Evolutionary conservation across 2,797 vertebrate genomes (phyloP).

Genomic region (Clarias laeviceps): DNA sequence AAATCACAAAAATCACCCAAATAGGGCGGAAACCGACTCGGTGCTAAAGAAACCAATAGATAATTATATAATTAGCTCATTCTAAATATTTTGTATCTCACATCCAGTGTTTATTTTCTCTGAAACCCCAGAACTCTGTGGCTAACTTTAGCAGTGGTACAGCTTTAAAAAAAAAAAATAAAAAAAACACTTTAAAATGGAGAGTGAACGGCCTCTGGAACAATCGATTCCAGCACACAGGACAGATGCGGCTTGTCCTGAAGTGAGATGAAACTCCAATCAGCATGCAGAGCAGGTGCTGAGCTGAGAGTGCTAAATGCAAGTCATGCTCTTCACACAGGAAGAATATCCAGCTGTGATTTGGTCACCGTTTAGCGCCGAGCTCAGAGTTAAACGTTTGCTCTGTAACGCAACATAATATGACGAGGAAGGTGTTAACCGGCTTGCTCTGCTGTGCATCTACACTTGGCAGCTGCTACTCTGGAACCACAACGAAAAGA

Average conservation of each 20-base stretch:
- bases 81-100: not conserved
- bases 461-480: not conserved
- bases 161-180: not conserved
- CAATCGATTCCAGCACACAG: not conserved
- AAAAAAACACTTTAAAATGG: not conserved
- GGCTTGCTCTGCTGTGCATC: not conserved
- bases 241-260: not conserved
- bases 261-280: conserved; percentile 8
- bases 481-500: not conserved
- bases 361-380: conserved; percentile 12
- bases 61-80: not conserved
- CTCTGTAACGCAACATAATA: not conserved
- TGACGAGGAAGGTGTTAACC: conserved; percentile 12
- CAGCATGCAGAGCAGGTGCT: conserved; percentile 40
- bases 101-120: not conserved
- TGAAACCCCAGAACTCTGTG: not conserved
- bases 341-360: conserved; percentile 42
- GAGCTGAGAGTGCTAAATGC: conserved; percentile 31
- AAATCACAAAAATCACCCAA: not conserved
- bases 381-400: conserved; percentile 19
- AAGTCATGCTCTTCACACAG: conserved; percentile 42
- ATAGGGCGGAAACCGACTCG: not conserved
- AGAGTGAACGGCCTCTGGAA: not conserved
- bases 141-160: too few species aligned
- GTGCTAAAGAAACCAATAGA: not conserved